Percentiles rank a stretch among this genome's conserved stretches.
Evolutionary conservation across 2,888 invertebrate species (phyloP).

Genomic region (Myopa tessellatipennis): DNA sequence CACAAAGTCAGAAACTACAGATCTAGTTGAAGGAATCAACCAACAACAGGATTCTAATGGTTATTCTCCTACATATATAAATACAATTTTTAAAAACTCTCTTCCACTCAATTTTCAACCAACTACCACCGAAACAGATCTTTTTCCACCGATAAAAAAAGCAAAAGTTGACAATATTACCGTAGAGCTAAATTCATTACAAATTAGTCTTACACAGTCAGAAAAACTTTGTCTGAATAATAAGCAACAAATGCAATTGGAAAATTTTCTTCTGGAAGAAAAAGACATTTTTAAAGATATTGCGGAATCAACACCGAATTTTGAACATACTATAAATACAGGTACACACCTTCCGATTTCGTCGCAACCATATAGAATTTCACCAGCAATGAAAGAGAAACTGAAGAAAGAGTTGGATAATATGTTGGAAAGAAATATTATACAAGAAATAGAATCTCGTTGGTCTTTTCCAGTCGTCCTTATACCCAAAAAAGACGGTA

Average conservation of each 20-base stretch:
- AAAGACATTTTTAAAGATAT: conserved; percentile 25
- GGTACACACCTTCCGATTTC: conserved; percentile 51
- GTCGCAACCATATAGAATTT: conserved; percentile 56
- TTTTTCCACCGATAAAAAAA: too few species aligned
- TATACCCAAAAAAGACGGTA: conserved; percentile 52
- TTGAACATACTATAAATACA: conserved; percentile 23
- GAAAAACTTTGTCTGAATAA: neutral
- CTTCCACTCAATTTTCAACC: too few species aligned
- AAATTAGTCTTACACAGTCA: neutral
- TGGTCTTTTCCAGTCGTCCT: conserved; percentile 41
- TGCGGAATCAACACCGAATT: neutral
- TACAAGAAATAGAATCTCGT: conserved; percentile 37
- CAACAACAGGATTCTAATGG: too few species aligned
- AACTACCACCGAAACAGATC: too few species aligned
- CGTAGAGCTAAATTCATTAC: too few species aligned
- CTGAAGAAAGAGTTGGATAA: conserved; percentile 16
- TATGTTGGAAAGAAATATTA: conserved; percentile 48
- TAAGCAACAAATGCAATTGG: neutral
- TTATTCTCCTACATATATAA: too few species aligned
- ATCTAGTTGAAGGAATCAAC: too few species aligned
- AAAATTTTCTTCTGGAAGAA: conserved; percentile 1
- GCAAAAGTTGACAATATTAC: too few species aligned
- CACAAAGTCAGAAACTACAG: too few species aligned
- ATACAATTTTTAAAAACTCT: too few species aligned
- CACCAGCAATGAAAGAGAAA: conserved; percentile 45